phyloP scores from a whole-genome alignment of 2,113 vertebrate species.

The Myotis davidii region DNA sequence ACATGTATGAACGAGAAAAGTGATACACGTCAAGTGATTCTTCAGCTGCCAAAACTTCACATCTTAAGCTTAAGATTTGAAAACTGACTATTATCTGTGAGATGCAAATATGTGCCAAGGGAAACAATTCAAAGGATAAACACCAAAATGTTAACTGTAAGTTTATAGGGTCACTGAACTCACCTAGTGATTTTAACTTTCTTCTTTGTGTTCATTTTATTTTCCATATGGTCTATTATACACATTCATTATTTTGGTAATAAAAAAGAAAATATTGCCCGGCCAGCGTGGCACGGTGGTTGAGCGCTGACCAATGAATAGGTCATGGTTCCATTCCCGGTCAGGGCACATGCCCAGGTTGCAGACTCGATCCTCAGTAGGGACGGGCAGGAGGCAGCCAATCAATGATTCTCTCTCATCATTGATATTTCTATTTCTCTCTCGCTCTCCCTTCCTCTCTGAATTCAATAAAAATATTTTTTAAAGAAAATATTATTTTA shows the following conservation, averaged over 20 bases:
- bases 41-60: background rate
- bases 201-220: conserved; percentile 3
- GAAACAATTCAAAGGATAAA: background rate
- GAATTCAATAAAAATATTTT: too few relatives aligned
- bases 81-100: background rate
- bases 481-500: background rate
- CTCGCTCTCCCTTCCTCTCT: too few relatives aligned
- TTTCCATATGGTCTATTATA: background rate
- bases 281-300: too few relatives aligned
- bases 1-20: background rate
- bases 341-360: too few relatives aligned
- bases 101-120: background rate
- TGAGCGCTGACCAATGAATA: too few relatives aligned
- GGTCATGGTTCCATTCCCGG: too few relatives aligned
- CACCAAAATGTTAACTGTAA: background rate
- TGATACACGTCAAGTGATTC: background rate
- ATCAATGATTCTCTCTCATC: too few relatives aligned
- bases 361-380: too few relatives aligned
- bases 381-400: too few relatives aligned
- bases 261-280: background rate
- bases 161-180: background rate
- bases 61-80: background rate
- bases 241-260: conserved; percentile 11
- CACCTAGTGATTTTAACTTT: conserved; percentile 5
- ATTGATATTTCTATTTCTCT: too few relatives aligned